Conservation (phyloP, 2,888 invertebrate genomes). For the Caenorhabditis plicata region DNA sequence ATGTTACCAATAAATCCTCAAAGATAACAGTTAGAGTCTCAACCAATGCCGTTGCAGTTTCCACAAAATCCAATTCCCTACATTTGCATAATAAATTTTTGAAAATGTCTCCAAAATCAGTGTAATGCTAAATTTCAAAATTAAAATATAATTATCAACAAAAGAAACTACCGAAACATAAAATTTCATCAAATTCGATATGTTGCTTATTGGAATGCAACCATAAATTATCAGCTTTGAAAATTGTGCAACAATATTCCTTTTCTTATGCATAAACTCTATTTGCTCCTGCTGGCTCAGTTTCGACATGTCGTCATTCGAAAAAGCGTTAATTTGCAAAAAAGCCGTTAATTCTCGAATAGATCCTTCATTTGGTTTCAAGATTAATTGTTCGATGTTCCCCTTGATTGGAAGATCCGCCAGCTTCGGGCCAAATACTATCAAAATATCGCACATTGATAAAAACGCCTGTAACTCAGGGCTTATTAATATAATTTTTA, state of each 20-base stretch:
- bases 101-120: slow-evolving; percentile 97
- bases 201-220: slow-evolving; percentile 84
- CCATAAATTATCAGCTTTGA: slow-evolving; percentile 97
- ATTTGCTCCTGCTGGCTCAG: slow-evolving; percentile 32
- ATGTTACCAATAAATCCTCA: slow-evolving; percentile 72
- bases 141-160: not conserved
- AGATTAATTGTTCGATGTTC: slow-evolving; percentile 69
- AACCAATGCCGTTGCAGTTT: slow-evolving; percentile 90
- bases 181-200: slow-evolving; percentile 92
- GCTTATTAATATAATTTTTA: too few species aligned
- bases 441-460: slow-evolving; percentile 89
- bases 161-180: slow-evolving; percentile 80
- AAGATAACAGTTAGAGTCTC: slow-evolving; percentile 86
- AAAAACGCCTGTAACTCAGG: slow-evolving; percentile 85
- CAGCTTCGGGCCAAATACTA: slow-evolving; percentile 87
- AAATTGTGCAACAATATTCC: slow-evolving; percentile 83
- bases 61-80: slow-evolving; percentile 93
- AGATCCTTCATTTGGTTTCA: slow-evolving; percentile 35
- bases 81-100: slow-evolving; percentile 95
- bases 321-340: slow-evolving; percentile 58
- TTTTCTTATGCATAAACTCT: slow-evolving; percentile 43
- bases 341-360: slow-evolving; percentile 34
- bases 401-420: slow-evolving; percentile 53
- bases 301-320: slow-evolving; percentile 8
- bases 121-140: slow-evolving; percentile 83